A percentile compares a stretch with the other conserved stretches of the same genome.
These are phyloP conservation scores for Parnassius smintheus DNA, from an alignment of 2,888 invertebrate species.

Conservation along the genomic window DNA sequence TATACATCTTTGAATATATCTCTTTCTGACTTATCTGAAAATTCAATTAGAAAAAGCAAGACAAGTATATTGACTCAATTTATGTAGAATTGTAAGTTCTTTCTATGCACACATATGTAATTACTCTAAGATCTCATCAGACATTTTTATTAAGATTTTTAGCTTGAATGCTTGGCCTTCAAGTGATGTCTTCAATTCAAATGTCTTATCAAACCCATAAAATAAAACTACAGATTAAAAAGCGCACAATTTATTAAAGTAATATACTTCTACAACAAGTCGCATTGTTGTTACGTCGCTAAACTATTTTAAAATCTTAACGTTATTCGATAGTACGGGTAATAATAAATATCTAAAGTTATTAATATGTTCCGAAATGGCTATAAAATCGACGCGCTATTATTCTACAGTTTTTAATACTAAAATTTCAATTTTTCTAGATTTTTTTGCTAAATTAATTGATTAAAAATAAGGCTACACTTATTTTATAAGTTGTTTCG, in stretches of 20 bases:
- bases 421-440: constrained; percentile 14
- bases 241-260: constrained; percentile 63
- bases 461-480: constrained; percentile 9
- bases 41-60: no score
- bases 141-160: no score
- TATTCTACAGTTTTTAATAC: constrained; percentile 18
- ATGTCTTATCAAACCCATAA: constrained; percentile 10
- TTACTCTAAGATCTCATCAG: no score
- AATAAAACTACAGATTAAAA: constrained; percentile 44
- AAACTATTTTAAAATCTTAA: constrained; percentile 29
- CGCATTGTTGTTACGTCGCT: constrained; percentile 38
- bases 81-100: no score
- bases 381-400: constrained; percentile 20
- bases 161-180: no score
- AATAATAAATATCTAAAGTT: constrained; percentile 17
- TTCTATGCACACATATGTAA: no score
- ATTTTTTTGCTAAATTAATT: constrained; percentile 2
- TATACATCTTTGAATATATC: no score
- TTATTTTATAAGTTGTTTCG: constrained; percentile 6
- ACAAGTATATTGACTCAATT: no score
- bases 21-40: no score
- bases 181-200: no score
- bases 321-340: constrained; percentile 40
- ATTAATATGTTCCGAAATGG: constrained; percentile 7
- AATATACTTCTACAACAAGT: constrained; percentile 44